These are phyloP conservation scores for Drosophila anomelani DNA, from an alignment of 2,888 invertebrate genomes.

Conservation along the genomic window DNA sequence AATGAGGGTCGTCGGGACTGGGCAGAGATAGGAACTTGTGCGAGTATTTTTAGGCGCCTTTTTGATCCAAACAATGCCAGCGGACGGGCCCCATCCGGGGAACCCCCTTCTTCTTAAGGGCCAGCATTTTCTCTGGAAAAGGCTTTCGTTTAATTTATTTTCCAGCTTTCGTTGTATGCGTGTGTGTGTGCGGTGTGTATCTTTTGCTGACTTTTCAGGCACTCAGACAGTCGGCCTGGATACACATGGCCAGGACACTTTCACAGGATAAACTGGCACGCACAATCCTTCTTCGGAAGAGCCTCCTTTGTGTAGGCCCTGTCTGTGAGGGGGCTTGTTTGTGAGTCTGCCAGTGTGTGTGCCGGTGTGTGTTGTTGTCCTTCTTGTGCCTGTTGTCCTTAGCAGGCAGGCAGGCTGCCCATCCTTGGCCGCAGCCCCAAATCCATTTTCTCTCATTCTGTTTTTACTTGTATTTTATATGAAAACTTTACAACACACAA, in stretches of 20 bases:
- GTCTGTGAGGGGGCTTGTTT: constrained; percentile 28
- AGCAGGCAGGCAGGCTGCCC: constrained; percentile 39
- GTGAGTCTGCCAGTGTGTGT: constrained; percentile 20
- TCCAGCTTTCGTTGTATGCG: constrained; percentile 6
- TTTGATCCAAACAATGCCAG: constrained; percentile 53
- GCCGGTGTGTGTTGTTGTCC: constrained; percentile 58
- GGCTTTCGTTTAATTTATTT: constrained; percentile 78
- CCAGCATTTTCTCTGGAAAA: constrained; percentile 48
- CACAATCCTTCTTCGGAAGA: constrained; percentile 74
- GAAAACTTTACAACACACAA: constrained; percentile 78
- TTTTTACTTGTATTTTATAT: constrained; percentile 81
- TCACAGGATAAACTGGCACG: constrained; percentile 57
- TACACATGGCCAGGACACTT: constrained; percentile 42
- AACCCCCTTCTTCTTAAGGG: constrained; percentile 45
- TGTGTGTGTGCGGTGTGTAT: constrained; percentile 50
- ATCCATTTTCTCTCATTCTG: constrained; percentile 54
- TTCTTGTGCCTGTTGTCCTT: constrained; percentile 70
- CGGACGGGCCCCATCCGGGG: not conserved
- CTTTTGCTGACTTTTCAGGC: constrained; percentile 72
- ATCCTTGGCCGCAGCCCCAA: constrained; percentile 48
- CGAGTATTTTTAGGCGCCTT: constrained; percentile 77
- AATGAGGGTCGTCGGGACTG: constrained; percentile 69
- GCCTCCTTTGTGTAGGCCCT: constrained; percentile 76
- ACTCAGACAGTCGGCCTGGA: constrained; percentile 35
- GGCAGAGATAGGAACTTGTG: constrained; percentile 69